These are phyloP conservation scores for Enteromius mattozi DNA, from an alignment of 2,797 vertebrate genomes.

Conservation along the genomic window DNA sequence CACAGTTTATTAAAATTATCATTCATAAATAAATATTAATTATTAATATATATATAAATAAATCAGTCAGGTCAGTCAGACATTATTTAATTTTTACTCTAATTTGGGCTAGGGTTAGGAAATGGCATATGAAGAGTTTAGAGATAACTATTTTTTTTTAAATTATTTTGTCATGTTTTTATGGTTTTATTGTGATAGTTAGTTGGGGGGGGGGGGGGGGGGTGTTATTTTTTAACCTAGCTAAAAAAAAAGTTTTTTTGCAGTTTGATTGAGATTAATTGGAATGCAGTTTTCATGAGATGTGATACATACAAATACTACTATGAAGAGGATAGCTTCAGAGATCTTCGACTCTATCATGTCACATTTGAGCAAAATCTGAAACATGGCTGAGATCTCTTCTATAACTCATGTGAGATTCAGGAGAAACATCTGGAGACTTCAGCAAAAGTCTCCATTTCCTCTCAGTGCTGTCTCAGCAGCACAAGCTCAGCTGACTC, in stretches of 20 bases:
- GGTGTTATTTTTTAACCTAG: too few relatives aligned
- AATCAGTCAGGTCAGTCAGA: too few relatives aligned
- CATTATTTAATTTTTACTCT: background rate
- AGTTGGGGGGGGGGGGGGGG: too few relatives aligned
- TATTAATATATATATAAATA: too few relatives aligned
- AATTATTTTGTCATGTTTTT: too few relatives aligned
- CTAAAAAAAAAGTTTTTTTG: too few relatives aligned
- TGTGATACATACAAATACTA: background rate
- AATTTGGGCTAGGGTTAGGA: background rate
- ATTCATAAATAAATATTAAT: too few relatives aligned
- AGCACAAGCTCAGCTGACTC: conserved; percentile 45
- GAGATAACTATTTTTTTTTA: too few relatives aligned
- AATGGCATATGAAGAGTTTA: background rate
- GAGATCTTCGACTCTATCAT: background rate
- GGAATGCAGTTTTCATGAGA: background rate
- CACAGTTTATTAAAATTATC: too few relatives aligned
- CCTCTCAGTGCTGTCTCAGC: background rate
- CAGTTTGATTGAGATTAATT: too few relatives aligned
- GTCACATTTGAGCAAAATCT: background rate
- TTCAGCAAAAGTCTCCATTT: background rate
- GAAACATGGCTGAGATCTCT: background rate
- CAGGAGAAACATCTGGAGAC: conserved; percentile 1
- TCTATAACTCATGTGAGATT: background rate
- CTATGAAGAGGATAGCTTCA: background rate
- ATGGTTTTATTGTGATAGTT: too few relatives aligned